Percentiles rank a stretch among this genome's conserved stretches.
phyloP scores from a whole-genome alignment of 2,113 vertebrate genomes.

The Nematolebias whitei region DNA sequence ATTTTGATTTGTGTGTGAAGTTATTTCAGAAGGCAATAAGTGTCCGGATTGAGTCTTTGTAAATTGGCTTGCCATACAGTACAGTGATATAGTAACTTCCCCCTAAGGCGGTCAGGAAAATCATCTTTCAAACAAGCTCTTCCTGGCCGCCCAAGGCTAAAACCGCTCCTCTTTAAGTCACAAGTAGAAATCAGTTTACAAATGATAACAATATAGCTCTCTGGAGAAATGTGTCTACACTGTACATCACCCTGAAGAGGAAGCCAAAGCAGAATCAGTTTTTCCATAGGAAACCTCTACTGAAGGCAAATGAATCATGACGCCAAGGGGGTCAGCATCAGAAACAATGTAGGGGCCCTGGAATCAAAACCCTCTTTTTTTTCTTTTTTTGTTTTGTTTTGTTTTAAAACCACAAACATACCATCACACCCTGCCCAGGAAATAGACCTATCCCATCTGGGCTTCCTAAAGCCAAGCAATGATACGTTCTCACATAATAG shows the following conservation, averaged over 20 bases:
- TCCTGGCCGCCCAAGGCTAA: slow-evolving; percentile 69
- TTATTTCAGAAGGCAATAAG: slow-evolving; percentile 78
- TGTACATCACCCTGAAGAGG: slow-evolving; percentile 86
- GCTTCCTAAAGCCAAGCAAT: slow-evolving; percentile 57
- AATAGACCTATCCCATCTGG: slow-evolving; percentile 43
- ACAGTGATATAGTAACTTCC: slow-evolving; percentile 81
- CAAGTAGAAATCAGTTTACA: slow-evolving; percentile 81
- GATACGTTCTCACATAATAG: slow-evolving; percentile 25
- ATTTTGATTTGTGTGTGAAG: slow-evolving; percentile 62
- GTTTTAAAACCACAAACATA: slow-evolving; percentile 70
- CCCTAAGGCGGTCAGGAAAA: slow-evolving; percentile 69
- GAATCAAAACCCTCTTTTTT: slow-evolving; percentile 67
- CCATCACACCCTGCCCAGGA: slow-evolving; percentile 45
- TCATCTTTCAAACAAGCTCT: slow-evolving; percentile 52
- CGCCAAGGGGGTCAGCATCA: slow-evolving; percentile 72
- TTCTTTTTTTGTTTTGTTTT: slow-evolving; percentile 22
- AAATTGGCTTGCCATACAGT: slow-evolving; percentile 84
- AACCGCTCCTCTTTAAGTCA: slow-evolving; percentile 75
- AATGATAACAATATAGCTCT: slow-evolving; percentile 81
- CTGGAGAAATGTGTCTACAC: slow-evolving; percentile 83
- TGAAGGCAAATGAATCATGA: slow-evolving; percentile 84
- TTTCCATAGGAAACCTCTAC: slow-evolving; percentile 88
- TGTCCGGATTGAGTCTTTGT: slow-evolving; percentile 80
- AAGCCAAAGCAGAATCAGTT: slow-evolving; percentile 84
- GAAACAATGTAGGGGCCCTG: slow-evolving; percentile 76